Evolutionary conservation across 1,140 invertebrate species (phyloP).

Genomic region (Ctenoplectra terminalis): DNA sequence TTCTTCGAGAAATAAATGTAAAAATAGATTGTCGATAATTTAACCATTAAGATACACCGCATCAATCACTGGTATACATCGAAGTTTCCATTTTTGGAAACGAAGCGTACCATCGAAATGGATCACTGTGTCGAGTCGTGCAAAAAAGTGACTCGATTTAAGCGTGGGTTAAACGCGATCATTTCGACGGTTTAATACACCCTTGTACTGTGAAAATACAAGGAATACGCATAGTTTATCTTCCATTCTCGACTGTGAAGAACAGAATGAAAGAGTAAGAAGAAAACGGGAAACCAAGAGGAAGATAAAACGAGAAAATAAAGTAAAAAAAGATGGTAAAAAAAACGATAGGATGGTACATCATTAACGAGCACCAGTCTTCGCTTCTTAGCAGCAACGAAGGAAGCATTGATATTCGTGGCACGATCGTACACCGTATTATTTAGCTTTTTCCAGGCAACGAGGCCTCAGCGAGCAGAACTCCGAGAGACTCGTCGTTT

Average conservation of each 20-base stretch:
- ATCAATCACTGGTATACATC: not conserved
- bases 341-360: not conserved
- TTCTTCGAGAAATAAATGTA: not conserved
- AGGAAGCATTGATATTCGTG: constrained; percentile 42
- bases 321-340: not conserved
- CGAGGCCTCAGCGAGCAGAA: not conserved
- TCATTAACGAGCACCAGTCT: constrained; percentile 30
- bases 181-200: not conserved
- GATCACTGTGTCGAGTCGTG: too few species aligned
- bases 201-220: not conserved
- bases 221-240: not conserved
- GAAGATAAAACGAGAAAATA: not conserved
- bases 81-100: not conserved
- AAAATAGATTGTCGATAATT: not conserved
- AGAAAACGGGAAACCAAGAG: not conserved
- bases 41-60: not conserved
- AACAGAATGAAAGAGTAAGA: not conserved
- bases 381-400: not conserved
- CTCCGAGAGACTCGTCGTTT: constrained; percentile 39
- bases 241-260: not conserved
- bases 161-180: not conserved
- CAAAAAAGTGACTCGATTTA: not conserved
- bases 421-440: constrained; percentile 40
- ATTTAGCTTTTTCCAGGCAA: constrained; percentile 31
- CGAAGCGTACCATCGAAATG: not conserved